phyloP scores from a whole-genome alignment of 1,140 invertebrate species.

The Lordiphosa mommai region DNA sequence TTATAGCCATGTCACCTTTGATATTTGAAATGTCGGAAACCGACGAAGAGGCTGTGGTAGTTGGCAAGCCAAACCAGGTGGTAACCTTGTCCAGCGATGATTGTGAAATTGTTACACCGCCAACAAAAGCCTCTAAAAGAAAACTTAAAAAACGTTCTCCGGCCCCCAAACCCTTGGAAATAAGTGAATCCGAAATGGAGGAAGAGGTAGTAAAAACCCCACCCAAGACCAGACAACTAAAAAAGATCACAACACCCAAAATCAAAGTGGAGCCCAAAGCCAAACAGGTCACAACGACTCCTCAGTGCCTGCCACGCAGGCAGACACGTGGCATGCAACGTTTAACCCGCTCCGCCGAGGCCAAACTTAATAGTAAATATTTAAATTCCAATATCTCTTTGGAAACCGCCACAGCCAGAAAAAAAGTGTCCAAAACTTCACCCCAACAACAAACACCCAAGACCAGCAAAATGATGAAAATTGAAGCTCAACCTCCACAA shows the following conservation, averaged over 20 bases:
- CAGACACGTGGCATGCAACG: slow-evolving; percentile 54
- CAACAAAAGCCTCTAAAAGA: neutral
- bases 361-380: slow-evolving; percentile 37
- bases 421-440: slow-evolving; percentile 3
- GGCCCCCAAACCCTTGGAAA: neutral
- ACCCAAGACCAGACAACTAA: too few species aligned
- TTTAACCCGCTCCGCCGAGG: slow-evolving; percentile 57
- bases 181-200: slow-evolving; percentile 23
- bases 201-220: too few species aligned
- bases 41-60: slow-evolving; percentile 24
- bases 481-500: neutral
- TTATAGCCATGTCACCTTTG: slow-evolving; percentile 62
- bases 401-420: slow-evolving; percentile 13
- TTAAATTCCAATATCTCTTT: slow-evolving; percentile 15
- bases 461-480: slow-evolving; percentile 19
- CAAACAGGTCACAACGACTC: neutral
- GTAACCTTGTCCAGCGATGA: slow-evolving; percentile 57
- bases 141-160: neutral
- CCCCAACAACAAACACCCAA: slow-evolving; percentile 32
- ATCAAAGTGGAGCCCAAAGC: slow-evolving; percentile 35
- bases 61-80: slow-evolving; percentile 1
- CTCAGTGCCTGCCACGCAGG: slow-evolving; percentile 10
- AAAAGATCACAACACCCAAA: too few species aligned
- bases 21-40: slow-evolving; percentile 65
- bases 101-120: slow-evolving; percentile 58